phyloP scores from a whole-genome alignment of 2,113 vertebrate species.

The Podarcis cretensis region DNA sequence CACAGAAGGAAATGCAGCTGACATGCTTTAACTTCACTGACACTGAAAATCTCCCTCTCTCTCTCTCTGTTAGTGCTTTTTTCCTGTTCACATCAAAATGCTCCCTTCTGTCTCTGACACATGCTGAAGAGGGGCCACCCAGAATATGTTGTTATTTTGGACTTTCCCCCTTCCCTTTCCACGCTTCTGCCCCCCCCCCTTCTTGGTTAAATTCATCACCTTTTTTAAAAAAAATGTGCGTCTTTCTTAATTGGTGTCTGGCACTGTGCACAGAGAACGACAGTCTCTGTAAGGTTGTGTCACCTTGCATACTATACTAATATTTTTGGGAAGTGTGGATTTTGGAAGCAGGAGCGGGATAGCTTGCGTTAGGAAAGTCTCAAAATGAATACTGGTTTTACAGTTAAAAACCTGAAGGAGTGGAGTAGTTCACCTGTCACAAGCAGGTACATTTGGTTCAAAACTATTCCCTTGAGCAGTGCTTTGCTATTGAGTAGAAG shows the following conservation, averaged over 20 bases:
- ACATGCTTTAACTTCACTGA: slow-evolving; percentile 70
- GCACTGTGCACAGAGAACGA: slow-evolving; percentile 50
- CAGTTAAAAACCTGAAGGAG: slow-evolving; percentile 61
- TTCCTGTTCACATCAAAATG: slow-evolving; percentile 54
- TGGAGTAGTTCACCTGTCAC: slow-evolving; percentile 76
- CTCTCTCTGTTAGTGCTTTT: slow-evolving; percentile 44
- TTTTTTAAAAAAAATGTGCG: slow-evolving; percentile 33
- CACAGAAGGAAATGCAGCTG: slow-evolving; percentile 60
- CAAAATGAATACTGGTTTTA: slow-evolving; percentile 69
- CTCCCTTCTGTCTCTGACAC: background rate
- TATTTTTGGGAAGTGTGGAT: slow-evolving; percentile 41
- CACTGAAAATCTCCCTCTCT: slow-evolving; percentile 62
- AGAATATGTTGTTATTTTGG: slow-evolving; percentile 50
- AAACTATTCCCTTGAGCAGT: slow-evolving; percentile 63
- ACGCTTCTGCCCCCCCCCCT: slow-evolving; percentile 29
- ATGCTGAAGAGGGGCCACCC: background rate
- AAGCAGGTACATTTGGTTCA: slow-evolving; percentile 70
- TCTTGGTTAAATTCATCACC: slow-evolving; percentile 14
- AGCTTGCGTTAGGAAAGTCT: slow-evolving; percentile 39
- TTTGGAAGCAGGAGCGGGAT: slow-evolving; percentile 43
- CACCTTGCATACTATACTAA: slow-evolving; percentile 56
- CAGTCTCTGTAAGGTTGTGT: slow-evolving; percentile 50
- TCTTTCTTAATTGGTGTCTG: slow-evolving; percentile 62
- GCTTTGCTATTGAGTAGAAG: slow-evolving; percentile 64
- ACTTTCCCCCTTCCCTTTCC: slow-evolving; percentile 27